phyloP scores from a whole-genome alignment of 1,140 invertebrate species.

The Yoshiicerus persimilis region DNA sequence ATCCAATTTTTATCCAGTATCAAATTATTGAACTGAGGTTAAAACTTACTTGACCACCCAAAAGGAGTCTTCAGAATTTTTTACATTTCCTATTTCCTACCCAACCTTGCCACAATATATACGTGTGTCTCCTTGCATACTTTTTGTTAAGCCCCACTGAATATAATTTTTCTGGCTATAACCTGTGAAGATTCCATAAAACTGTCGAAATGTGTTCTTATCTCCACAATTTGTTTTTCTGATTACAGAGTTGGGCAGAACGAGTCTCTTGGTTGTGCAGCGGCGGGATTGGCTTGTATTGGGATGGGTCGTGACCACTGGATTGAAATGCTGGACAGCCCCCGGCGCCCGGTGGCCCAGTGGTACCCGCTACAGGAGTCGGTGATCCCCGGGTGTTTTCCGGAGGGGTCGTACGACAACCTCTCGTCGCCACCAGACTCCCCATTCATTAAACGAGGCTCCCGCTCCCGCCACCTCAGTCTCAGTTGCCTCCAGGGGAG shows the following conservation, averaged over 20 bases:
- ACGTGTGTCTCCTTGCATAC: no score
- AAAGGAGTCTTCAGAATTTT: no score
- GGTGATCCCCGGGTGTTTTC: background rate
- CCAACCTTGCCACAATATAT: no score
- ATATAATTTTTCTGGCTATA: no score
- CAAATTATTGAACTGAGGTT: no score
- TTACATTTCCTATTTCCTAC: no score
- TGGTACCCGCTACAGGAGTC: constrained; percentile 64
- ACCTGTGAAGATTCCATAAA: no score
- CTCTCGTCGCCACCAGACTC: constrained; percentile 35
- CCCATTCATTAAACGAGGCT: constrained; percentile 29
- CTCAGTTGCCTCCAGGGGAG: constrained; percentile 26
- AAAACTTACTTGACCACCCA: no score
- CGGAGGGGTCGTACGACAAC: background rate
- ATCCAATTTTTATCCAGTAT: no score
- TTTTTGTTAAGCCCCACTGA: no score
- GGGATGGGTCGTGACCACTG: constrained; percentile 83
- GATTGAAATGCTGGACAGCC: constrained; percentile 84
- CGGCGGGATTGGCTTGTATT: constrained; percentile 73
- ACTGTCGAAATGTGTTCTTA: no score
- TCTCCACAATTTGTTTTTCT: background rate
- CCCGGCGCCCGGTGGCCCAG: constrained; percentile 78
- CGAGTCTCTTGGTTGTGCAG: constrained; percentile 80
- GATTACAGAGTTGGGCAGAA: constrained; percentile 76
- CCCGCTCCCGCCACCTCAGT: background rate